phyloP scores from a whole-genome alignment of 2,888 invertebrate species.

The Agriopis leucophaearia region DNA sequence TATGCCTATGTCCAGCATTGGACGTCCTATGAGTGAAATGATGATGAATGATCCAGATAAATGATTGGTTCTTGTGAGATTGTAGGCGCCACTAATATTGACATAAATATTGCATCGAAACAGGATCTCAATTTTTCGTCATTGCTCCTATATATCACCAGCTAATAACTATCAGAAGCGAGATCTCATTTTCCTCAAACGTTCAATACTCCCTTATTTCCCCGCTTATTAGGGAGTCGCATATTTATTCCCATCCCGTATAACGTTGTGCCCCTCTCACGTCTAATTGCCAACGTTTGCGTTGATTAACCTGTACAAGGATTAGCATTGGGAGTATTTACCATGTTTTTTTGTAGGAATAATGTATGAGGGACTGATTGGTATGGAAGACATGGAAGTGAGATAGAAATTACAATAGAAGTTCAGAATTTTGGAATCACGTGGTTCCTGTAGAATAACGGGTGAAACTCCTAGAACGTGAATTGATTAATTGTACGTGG shows the following conservation, averaged over 20 bases:
- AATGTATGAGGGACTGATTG: slow-evolving; percentile 16
- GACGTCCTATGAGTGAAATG: no score
- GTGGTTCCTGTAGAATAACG: no score
- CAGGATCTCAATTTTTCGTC: slow-evolving; percentile 11
- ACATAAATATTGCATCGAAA: neutral
- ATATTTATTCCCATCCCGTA: slow-evolving; percentile 36
- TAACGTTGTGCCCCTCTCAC: slow-evolving; percentile 10
- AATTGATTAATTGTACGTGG: no score
- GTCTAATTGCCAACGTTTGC: slow-evolving; percentile 37
- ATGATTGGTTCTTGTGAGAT: neutral
- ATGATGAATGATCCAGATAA: no score
- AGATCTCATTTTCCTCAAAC: slow-evolving; percentile 28
- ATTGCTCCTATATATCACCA: slow-evolving; percentile 21
- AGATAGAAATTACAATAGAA: neutral
- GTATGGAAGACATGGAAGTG: neutral
- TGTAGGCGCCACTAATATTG: neutral
- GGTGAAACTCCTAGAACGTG: no score
- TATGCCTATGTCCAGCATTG: no score
- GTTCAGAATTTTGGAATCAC: neutral
- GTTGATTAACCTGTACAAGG: slow-evolving; percentile 28
- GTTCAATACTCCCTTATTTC: slow-evolving; percentile 25
- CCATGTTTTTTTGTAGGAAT: slow-evolving; percentile 17
- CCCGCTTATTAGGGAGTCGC: slow-evolving; percentile 32
- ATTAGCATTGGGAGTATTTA: slow-evolving; percentile 23
- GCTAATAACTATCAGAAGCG: slow-evolving; percentile 24